These are phyloP conservation scores for Volucella inanis DNA, from an alignment of 2,888 invertebrate species.

Conservation along the genomic window DNA sequence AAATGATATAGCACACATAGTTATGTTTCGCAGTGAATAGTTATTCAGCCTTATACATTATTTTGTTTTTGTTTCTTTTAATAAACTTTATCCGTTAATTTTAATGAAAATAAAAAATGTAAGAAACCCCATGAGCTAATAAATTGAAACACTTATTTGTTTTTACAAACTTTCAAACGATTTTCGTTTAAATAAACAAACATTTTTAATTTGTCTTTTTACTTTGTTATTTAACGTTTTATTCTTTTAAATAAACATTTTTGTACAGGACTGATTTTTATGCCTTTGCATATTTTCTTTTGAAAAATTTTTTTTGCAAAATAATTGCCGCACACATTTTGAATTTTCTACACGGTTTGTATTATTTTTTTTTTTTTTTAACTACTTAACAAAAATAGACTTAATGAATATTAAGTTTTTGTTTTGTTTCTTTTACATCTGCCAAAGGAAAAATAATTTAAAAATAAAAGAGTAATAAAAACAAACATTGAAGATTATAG, in stretches of 20 bases:
- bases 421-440: slow-evolving; percentile 50
- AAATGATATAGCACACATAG: slow-evolving; percentile 12
- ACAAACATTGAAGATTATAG: slow-evolving; percentile 19
- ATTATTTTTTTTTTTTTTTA: slow-evolving; percentile 20
- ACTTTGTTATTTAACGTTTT: slow-evolving; percentile 6
- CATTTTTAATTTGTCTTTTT: slow-evolving; percentile 14
- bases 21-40: slow-evolving; percentile 18
- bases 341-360: slow-evolving; percentile 17
- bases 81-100: slow-evolving; percentile 28
- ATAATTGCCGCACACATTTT: slow-evolving; percentile 17
- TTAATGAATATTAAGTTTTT: slow-evolving; percentile 12
- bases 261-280: not conserved
- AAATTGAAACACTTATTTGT: slow-evolving; percentile 9
- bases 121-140: slow-evolving; percentile 43
- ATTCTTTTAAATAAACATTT: not conserved
- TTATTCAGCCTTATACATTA: slow-evolving; percentile 18
- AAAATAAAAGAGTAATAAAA: slow-evolving; percentile 14
- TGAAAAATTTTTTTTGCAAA: slow-evolving; percentile 8
- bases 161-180: slow-evolving; percentile 52
- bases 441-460: slow-evolving; percentile 28
- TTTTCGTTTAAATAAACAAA: slow-evolving; percentile 59
- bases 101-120: slow-evolving; percentile 11
- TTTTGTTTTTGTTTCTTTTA: slow-evolving; percentile 17
- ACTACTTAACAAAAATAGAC: slow-evolving; percentile 38
- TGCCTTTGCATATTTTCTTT: slow-evolving; percentile 1